phyloP scores from a whole-genome alignment of 2,888 invertebrate species.

The Stenotaenia linearis region DNA sequence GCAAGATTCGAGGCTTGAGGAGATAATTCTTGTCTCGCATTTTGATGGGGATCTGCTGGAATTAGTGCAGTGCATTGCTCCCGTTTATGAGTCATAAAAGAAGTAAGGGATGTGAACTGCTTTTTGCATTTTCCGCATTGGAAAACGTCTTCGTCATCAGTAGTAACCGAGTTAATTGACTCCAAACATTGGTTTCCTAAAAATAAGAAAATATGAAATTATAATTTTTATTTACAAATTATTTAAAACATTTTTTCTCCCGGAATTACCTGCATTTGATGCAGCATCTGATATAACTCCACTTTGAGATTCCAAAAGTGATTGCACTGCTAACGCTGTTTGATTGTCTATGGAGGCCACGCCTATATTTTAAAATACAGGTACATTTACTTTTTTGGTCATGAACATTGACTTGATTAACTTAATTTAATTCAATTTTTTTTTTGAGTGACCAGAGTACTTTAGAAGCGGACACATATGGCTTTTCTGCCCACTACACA shows the following conservation, averaged over 20 bases:
- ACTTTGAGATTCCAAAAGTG: slow-evolving; percentile 44
- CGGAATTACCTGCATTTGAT: not conserved
- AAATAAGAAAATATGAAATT: no score
- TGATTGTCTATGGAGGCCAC: slow-evolving; percentile 43
- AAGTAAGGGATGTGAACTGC: slow-evolving; percentile 56
- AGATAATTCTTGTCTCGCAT: slow-evolving; percentile 29
- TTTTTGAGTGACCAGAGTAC: not conserved
- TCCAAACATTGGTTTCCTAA: slow-evolving; percentile 15
- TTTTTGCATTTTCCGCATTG: slow-evolving; percentile 65
- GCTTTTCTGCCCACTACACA: slow-evolving; percentile 28
- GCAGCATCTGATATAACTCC: slow-evolving; percentile 39
- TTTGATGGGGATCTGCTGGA: slow-evolving; percentile 1
- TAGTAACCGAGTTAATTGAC: slow-evolving; percentile 36
- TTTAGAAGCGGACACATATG: slow-evolving; percentile 13
- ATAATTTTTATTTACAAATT: not conserved
- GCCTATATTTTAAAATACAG: slow-evolving; percentile 31
- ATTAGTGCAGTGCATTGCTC: slow-evolving; percentile 39
- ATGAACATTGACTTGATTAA: not conserved
- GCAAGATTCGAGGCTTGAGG: not conserved
- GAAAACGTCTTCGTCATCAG: slow-evolving; percentile 61
- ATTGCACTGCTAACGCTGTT: slow-evolving; percentile 46
- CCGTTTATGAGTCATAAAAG: slow-evolving; percentile 59
- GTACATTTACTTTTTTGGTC: not conserved
- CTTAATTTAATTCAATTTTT: not conserved
- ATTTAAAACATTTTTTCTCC: no score